These are phyloP conservation scores for Goniozus legneri DNA, from an alignment of 1,140 invertebrate species.

Conservation along the genomic window DNA sequence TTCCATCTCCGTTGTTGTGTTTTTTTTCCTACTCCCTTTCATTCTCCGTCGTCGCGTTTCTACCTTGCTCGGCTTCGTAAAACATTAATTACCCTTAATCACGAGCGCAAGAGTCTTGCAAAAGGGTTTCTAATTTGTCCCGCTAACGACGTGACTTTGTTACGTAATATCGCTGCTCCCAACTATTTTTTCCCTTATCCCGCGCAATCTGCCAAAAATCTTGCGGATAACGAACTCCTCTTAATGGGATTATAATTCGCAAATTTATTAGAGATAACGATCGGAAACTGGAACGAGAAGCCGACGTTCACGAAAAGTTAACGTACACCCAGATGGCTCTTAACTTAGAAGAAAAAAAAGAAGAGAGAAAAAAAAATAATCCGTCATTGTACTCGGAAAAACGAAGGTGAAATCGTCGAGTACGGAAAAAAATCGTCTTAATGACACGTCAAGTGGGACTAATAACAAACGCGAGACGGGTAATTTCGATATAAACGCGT, in stretches of 20 bases:
- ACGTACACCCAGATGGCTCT: no score
- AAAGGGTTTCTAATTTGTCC: background rate
- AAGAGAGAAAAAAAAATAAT: no score
- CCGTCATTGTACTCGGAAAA: no score
- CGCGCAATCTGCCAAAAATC: no score
- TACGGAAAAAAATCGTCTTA: conserved; percentile 1
- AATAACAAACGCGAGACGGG: background rate
- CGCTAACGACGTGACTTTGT: conserved; percentile 11
- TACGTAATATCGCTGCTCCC: background rate
- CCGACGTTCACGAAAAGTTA: no score
- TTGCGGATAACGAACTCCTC: no score
- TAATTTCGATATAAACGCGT: no score
- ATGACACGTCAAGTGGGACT: background rate
- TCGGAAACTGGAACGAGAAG: no score
- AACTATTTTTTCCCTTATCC: background rate
- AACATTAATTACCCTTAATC: conserved; percentile 14
- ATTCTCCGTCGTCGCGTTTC: background rate
- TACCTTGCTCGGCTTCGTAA: background rate
- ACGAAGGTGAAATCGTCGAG: no score
- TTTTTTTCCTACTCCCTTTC: background rate
- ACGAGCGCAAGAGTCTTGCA: background rate
- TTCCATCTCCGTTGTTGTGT: background rate
- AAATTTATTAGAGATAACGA: no score
- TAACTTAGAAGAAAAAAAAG: no score
- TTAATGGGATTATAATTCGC: no score